A percentile compares a stretch with the other conserved stretches of the same genome.
Conservation (phyloP, 2,888 invertebrate species). For the Coleophora deauratella region DNA sequence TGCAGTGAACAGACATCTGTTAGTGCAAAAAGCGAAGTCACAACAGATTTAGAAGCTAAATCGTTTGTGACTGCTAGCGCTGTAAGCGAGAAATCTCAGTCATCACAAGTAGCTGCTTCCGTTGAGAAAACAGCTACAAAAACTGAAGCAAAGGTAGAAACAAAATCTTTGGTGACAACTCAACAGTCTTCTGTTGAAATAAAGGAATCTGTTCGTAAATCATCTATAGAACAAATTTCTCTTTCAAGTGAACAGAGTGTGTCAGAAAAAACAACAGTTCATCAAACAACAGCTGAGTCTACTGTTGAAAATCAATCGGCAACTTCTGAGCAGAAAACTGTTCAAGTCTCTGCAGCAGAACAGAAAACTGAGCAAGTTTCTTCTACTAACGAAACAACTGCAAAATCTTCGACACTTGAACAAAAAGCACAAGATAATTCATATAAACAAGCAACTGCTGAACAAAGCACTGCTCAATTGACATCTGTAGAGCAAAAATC, state of each 20-base stretch:
- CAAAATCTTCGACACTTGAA: conserved; percentile 13
- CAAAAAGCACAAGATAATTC: conserved; percentile 10
- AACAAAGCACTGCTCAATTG: conserved; percentile 18
- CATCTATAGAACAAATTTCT: neutral
- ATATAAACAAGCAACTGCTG: conserved; percentile 12
- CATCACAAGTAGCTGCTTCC: conserved; percentile 28
- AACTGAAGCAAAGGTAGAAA: conserved; percentile 24
- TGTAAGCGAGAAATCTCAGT: conserved; percentile 34
- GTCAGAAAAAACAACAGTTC: conserved; percentile 5
- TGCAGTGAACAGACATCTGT: conserved; percentile 41
- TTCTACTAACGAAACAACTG: conserved; percentile 15
- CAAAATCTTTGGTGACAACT: conserved; percentile 14
- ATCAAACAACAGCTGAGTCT: conserved; percentile 1
- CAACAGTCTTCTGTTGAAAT: conserved; percentile 16
- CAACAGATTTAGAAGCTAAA: conserved; percentile 46
- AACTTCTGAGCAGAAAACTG: conserved; percentile 7
- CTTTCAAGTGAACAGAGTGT: neutral
- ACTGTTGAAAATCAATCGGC: conserved; percentile 9
- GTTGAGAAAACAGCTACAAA: conserved; percentile 10
- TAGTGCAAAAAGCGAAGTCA: conserved; percentile 38
- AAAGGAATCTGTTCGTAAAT: conserved; percentile 3
- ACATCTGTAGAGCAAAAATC: conserved; percentile 19
- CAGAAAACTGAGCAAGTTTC: no score
- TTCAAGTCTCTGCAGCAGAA: conserved; percentile 5
- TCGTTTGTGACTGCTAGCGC: conserved; percentile 41